Evolutionary conservation across 1,140 invertebrate species (phyloP), one percentile per base, ranked within the genome.

Genomic region (Bombus haemorrhoidalis): DNA sequence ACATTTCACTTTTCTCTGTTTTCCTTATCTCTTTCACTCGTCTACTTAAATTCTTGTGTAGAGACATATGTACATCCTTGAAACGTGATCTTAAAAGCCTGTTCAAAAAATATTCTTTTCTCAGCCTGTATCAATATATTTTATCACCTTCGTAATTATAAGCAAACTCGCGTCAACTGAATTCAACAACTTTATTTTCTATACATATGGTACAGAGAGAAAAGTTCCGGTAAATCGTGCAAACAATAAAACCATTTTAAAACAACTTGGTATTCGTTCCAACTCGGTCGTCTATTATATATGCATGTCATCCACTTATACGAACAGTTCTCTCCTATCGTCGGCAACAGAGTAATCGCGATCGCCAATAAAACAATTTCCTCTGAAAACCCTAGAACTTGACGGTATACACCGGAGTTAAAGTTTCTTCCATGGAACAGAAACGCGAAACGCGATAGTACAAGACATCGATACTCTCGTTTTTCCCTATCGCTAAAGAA

Each of bases 301-400:
- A 37, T 6, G 15, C 22, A 74, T 25, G n/a, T 71, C 53, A 37
- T 64, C 32, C 80, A 47, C 41, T 74, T n/a, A 8, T 9, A 22
- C 32, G 22, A 41, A 82, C 32, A 32, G 34, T 41, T 57, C 5
- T 62, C 53, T 10, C 34, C 12, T 47, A 59, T 76, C 37, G 12
- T 9, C 18, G 32, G 37, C 41, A n/a, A 83, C n/a, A 37, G 25
- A 32, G 47, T 72, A 79, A 78, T 80, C 41, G 18, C 10, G 9
- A 57, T 37, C 4, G 3, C 3, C 53, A n/a, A 78, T 72, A 43
- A 78, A 80, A 69, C 53, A 79, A 84, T 84, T 80, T 79, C 25
- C 47, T n/a, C 18, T n/a, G 34, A 43, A 41, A 71, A 39, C n/a
- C 8, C 13, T 32, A 32, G 32, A 47, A 72, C 66, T 72, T 10